These are phyloP conservation scores for Drosophila monieri DNA, from an alignment of 2,888 invertebrate genomes.

Conservation along the genomic window DNA sequence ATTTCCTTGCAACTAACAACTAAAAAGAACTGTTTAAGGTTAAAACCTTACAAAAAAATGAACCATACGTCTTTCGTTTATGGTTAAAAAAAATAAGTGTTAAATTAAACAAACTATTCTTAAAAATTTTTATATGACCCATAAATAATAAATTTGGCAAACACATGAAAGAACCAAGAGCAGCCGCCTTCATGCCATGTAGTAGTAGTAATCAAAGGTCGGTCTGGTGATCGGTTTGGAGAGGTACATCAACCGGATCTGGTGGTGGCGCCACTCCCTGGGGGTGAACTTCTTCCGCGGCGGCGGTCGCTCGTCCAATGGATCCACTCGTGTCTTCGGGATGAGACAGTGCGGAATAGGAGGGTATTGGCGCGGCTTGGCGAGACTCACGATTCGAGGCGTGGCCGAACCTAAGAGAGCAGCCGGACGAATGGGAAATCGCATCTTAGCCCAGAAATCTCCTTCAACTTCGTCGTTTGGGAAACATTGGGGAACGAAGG, in stretches of 20 bases:
- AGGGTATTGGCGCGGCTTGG: conserved; percentile 66
- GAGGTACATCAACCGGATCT: conserved; percentile 35
- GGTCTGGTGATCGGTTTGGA: conserved; percentile 19
- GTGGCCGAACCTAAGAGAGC: conserved; percentile 69
- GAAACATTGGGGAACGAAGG: conserved; percentile 70
- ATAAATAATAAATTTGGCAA: neutral
- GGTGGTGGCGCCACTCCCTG: conserved; percentile 27
- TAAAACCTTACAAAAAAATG: too few species aligned
- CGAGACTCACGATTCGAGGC: conserved; percentile 59
- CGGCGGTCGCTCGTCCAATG: conserved; percentile 40
- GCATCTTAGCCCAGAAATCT: conserved; percentile 74
- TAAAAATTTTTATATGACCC: neutral
- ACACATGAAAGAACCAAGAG: neutral
- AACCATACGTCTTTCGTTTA: too few species aligned
- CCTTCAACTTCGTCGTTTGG: conserved; percentile 68
- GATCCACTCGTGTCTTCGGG: conserved; percentile 34
- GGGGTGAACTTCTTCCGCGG: conserved; percentile 25
- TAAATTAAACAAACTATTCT: neutral
- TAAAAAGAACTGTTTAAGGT: too few species aligned
- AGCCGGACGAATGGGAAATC: conserved; percentile 69
- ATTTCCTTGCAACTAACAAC: too few species aligned
- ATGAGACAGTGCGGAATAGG: conserved; percentile 74
- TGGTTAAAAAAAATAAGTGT: neutral
- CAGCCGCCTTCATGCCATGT: neutral
- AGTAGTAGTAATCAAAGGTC: neutral